Conservation (phyloP, 2,797 vertebrate species). For the Takifugu rubripes region DNA sequence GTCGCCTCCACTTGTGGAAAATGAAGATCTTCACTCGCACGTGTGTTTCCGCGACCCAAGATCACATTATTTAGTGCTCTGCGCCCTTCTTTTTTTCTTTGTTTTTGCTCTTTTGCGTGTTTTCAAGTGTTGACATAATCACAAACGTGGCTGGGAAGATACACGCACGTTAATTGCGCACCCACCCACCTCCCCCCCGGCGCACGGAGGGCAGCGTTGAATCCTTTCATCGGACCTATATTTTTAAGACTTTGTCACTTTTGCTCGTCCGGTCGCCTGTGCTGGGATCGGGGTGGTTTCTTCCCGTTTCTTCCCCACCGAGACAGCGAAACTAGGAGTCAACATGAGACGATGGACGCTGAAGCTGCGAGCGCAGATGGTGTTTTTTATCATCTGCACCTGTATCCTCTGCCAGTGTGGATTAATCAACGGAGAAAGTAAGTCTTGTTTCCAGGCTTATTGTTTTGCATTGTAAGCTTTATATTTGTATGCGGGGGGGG, state of each 20-base stretch:
- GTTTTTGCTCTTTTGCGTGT: too few species aligned
- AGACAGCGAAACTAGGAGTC: slow-evolving; percentile 18
- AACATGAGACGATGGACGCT: slow-evolving; percentile 74
- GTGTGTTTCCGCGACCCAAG: slow-evolving; percentile 63
- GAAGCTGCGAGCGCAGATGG: slow-evolving; percentile 62
- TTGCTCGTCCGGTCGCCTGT: slow-evolving; percentile 23
- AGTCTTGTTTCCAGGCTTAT: slow-evolving; percentile 52
- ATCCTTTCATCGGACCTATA: slow-evolving; percentile 31
- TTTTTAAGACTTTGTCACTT: slow-evolving; percentile 19
- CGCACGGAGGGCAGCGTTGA: slow-evolving; percentile 43
- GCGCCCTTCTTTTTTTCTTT: neutral
- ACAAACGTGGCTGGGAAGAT: slow-evolving; percentile 44
- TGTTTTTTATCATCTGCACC: slow-evolving; percentile 72
- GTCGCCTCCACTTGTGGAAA: slow-evolving; percentile 66
- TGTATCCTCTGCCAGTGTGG: slow-evolving; percentile 74
- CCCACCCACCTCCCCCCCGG: slow-evolving; percentile 31
- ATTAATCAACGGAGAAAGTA: slow-evolving; percentile 78
- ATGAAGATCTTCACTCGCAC: slow-evolving; percentile 67
- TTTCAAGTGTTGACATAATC: slow-evolving; percentile 20
- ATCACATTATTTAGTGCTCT: slow-evolving; percentile 69
- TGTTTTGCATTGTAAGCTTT: neutral
- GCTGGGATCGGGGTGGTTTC: neutral
- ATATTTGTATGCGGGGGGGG: too few species aligned
- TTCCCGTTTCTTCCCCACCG: too few species aligned
- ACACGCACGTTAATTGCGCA: slow-evolving; percentile 35